phyloP scores from a whole-genome alignment of 2,888 invertebrate genomes.

The Leptura quadrifasciata region DNA sequence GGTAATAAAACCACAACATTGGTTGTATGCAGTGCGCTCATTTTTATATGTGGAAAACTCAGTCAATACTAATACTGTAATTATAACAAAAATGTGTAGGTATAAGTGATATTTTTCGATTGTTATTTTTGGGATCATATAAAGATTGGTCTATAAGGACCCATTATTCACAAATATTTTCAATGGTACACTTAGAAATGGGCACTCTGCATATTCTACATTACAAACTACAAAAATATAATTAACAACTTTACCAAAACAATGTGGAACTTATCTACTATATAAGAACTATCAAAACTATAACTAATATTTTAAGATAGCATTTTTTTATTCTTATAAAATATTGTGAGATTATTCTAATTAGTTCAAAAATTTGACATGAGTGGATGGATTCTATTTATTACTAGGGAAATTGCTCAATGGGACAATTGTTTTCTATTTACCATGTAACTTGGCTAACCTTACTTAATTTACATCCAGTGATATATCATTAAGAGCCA shows the following conservation, averaged over 20 bases:
- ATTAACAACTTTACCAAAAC: neutral
- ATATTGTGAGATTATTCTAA: neutral
- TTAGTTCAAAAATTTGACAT: neutral
- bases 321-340: neutral
- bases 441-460: too few species aligned
- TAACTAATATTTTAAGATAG: neutral
- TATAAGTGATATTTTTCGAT: too few species aligned
- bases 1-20: neutral
- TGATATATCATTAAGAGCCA: too few species aligned
- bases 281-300: constrained; percentile 7
- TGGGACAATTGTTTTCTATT: neutral
- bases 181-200: neutral
- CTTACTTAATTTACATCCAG: too few species aligned
- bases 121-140: too few species aligned
- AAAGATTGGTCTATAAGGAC: too few species aligned
- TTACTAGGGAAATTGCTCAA: neutral
- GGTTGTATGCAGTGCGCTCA: neutral
- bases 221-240: constrained; percentile 1
- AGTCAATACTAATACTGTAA: neutral
- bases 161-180: neutral
- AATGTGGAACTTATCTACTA: neutral
- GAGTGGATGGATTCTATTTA: constrained; percentile 5
- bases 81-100: too few species aligned
- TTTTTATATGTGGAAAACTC: neutral
- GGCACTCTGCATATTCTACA: neutral